Conservation (phyloP, 2,113 vertebrate species). For the Xiphophorus maculatus region DNA sequence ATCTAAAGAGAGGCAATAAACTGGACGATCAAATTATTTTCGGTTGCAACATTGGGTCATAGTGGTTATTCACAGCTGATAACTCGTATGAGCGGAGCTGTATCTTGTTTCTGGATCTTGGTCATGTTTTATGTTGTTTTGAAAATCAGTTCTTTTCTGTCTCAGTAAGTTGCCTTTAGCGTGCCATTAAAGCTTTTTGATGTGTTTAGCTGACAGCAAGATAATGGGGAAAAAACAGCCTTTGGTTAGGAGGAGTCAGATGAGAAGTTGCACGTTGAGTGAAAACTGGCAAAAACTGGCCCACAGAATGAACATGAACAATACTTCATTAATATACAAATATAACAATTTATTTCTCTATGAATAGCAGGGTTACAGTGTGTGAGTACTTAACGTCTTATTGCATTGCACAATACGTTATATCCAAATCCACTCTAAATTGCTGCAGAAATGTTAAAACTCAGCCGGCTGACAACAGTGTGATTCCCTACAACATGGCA, state of each 20-base stretch:
- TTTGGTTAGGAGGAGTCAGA: neutral
- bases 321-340: neutral
- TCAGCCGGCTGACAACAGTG: neutral
- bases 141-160: neutral
- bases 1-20: neutral
- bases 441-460: neutral
- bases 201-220: neutral
- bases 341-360: neutral
- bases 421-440: too few relatives aligned
- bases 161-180: neutral
- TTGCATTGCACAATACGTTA: neutral
- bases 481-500: too few relatives aligned
- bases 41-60: neutral
- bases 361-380: neutral
- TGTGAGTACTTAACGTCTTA: neutral
- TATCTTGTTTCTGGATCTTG: neutral
- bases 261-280: neutral
- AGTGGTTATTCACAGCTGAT: neutral
- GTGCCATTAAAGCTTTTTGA: neutral
- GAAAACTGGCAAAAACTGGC: neutral
- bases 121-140: neutral
- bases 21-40: neutral
- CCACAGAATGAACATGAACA: neutral
- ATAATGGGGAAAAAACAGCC: neutral
- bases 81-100: neutral